phyloP scores from a whole-genome alignment of 2,888 invertebrate species.

The Ormyrus rosae region DNA sequence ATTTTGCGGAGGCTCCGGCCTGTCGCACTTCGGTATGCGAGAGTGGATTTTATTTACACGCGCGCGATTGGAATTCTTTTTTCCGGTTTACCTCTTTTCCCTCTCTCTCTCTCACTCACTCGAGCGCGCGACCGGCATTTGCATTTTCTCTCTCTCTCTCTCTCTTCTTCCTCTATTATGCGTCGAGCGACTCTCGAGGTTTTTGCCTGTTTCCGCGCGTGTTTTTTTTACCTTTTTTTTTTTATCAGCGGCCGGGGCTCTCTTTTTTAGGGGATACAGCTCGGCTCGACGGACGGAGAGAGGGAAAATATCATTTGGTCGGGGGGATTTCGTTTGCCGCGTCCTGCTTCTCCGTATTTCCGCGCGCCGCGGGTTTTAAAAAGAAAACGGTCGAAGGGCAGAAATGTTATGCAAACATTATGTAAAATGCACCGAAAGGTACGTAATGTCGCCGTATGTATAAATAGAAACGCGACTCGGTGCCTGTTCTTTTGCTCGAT shows the following conservation, averaged over 20 bases:
- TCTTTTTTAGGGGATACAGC: background rate
- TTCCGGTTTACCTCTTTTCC: too few species aligned
- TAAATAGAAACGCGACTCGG: background rate
- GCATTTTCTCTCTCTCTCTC: slow-evolving; percentile 8
- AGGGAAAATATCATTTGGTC: slow-evolving; percentile 5
- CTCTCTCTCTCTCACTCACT: too few species aligned
- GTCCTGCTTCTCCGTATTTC: background rate
- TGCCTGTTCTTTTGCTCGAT: too few species aligned
- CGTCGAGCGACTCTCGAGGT: background rate
- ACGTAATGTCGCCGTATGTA: slow-evolving; percentile 2
- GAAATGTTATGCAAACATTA: slow-evolving; percentile 28
- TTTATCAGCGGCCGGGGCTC: too few species aligned
- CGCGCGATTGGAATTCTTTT: background rate
- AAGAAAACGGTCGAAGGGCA: slow-evolving; percentile 26
- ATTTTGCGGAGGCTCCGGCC: slow-evolving; percentile 46
- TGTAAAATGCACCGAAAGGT: slow-evolving; percentile 33
- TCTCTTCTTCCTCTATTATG: background rate
- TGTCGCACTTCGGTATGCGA: slow-evolving; percentile 15
- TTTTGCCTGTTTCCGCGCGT: background rate
- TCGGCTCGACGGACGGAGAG: background rate
- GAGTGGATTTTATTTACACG: slow-evolving; percentile 36
- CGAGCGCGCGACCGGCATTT: slow-evolving; percentile 3
- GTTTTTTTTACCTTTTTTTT: slow-evolving; percentile 1
- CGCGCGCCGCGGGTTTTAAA: slow-evolving; percentile 14
- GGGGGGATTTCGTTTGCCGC: slow-evolving; percentile 7